These are phyloP conservation scores for Slavum lentiscoides DNA, from an alignment of 2,888 invertebrate species.

Conservation along the genomic window DNA sequence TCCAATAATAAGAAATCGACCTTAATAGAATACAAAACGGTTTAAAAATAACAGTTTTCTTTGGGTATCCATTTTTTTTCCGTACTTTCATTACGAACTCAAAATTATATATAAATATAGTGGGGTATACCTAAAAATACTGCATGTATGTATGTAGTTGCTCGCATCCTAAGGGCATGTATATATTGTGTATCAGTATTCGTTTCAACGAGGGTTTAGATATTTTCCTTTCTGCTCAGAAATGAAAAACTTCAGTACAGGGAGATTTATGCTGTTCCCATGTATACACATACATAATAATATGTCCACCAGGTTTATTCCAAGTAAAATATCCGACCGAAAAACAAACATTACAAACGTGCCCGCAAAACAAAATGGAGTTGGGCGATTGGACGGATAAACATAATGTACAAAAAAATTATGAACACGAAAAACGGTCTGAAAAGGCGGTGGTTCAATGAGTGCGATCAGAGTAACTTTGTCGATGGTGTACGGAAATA, in stretches of 20 bases:
- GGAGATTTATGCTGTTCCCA: slow-evolving; percentile 33
- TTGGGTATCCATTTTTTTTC: too few species aligned
- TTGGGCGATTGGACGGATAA: not conserved
- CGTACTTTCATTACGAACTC: too few species aligned
- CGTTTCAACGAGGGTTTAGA: slow-evolving; percentile 30
- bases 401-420: slow-evolving; percentile 11
- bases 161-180: not conserved
- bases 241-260: slow-evolving; percentile 25
- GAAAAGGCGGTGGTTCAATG: not conserved
- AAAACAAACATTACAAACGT: slow-evolving; percentile 30
- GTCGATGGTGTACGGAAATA: not conserved
- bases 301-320: slow-evolving; percentile 12
- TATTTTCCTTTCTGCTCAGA: slow-evolving; percentile 19
- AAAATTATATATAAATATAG: too few species aligned
- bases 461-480: not conserved
- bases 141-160: not conserved
- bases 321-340: slow-evolving; percentile 10
- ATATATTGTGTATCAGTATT: slow-evolving; percentile 15
- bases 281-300: not conserved
- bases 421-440: not conserved
- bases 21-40: too few species aligned
- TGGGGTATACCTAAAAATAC: too few species aligned
- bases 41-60: too few species aligned
- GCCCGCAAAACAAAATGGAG: not conserved
- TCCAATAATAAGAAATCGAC: too few species aligned